Evolutionary conservation across 2,888 invertebrate species (phyloP), one percentile per base, ranked within the genome.

Genomic region (Euzetes globulus): DNA sequence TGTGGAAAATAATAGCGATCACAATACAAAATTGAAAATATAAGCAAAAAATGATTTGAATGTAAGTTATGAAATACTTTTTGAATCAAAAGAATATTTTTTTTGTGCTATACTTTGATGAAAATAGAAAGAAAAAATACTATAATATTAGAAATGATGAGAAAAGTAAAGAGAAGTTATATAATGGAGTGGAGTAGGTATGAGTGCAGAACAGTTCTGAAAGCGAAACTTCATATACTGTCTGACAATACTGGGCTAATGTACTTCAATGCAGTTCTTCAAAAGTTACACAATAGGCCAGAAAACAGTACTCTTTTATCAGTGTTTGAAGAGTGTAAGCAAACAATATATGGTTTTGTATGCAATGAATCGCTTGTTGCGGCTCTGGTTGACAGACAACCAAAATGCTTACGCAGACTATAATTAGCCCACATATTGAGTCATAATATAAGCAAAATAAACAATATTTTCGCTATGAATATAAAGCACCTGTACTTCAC

Each of bases 351-450:
- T 60, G 27, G 60, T 29, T 60, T 60, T 41, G 41, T 29, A 58
- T 58, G 27, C 41, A 45, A 19, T 70, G 27, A n/a, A 63, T 63
- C 33, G 63, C 19, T 70, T 70, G 47, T 15, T 37, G 45, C 25
- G 47, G n/a, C 9, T 60, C 29, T 19, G 41, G 45, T 70, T 70
- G 70, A 47, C 47, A 37, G 70, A 70, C 47, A 70, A 45, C 19
- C 47, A 70, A 70, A 68, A 70, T 70, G 70, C 70, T 70, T 70
- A 45, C 68, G 25, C 45, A 22, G 45, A 70, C 70, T 70, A 70
- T 70, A 70, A 70, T 70, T 70, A 70, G 70, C 70, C 70, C 70
- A 47, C 70, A 70, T 70, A 70, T 19, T 70, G 70, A 70, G 70
- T 70, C 19, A 70, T 22, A 37, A 47, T 70, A 70, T 70, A 70